Base-by-base conservation (phyloP, 2,888 invertebrate species). In the Rapana venosa region DNA sequence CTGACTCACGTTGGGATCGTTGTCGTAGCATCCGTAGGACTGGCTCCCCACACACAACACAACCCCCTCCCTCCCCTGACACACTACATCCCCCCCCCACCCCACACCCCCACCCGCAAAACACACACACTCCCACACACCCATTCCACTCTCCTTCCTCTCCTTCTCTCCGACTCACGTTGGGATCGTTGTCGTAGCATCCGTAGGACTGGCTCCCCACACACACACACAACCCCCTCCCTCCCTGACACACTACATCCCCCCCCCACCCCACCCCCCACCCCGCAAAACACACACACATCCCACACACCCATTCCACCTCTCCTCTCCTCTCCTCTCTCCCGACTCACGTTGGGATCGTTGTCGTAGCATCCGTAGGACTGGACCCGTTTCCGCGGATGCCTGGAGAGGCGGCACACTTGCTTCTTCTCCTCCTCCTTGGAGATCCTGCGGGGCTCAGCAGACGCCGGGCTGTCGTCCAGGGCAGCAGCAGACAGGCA, bases 391-490 rank as follows among this genome's bases (percentile, higher is more conserved):
- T 88, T 90, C 35, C 91, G 86, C 0, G 91, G 92, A 74, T 91
- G 88, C 36, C 89, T 88, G 22, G 91, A 91, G 74, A 91, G 87
- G 15, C 36, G 47, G 84, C 92, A 92, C 22, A 91, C 86, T 22
- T 90, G 89, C 4, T 66, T 58, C 74, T 90, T 88, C 87, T 91
- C 92, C 61, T 92, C 92, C 26, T 90, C 90, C 47, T 86, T 70
- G 32, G 86, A 77, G 61, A 92, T 77, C n/a, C 88, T 70, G 84
- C 58, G 89, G 36, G 92, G 91, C 87, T 92, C 92, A 17, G 90
- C 88, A 20, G 92, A 91, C 47, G 94, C 91, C 83, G 93, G 93
- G 87, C 92, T 88, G 17, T 93, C 91, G 30, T 89, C 56, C 8
- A 89, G 90, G 22, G 77, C 87, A 58, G 17, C 20, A 20, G 13